phyloP scores from a whole-genome alignment of 2,888 invertebrate species.

The Laothoe populi region DNA sequence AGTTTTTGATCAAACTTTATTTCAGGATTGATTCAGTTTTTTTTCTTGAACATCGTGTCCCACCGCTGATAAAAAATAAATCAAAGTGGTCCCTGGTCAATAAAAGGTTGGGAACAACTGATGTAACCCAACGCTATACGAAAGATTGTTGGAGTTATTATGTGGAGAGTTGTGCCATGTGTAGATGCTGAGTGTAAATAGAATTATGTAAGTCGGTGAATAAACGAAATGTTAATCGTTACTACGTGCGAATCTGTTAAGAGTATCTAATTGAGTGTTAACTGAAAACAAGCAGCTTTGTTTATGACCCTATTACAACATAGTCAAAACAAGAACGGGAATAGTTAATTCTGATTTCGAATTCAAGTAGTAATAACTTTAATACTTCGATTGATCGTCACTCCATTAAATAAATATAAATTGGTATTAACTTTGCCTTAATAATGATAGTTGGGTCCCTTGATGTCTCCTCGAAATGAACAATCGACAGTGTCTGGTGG shows the following conservation, averaged over 20 bases:
- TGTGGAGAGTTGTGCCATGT: background rate
- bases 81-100: no score
- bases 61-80: no score
- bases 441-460: no score
- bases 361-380: background rate
- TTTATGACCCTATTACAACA: background rate
- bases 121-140: no score
- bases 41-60: no score
- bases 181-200: background rate
- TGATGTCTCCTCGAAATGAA: no score
- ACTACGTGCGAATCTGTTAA: background rate
- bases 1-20: no score
- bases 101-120: no score
- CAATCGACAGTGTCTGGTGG: no score
- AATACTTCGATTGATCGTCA: background rate
- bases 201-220: background rate
- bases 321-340: background rate
- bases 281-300: conserved; percentile 16
- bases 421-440: no score
- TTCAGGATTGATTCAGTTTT: no score
- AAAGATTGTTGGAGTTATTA: background rate
- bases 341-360: background rate
- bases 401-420: background rate
- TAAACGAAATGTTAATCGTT: conserved; percentile 1
- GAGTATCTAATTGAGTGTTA: background rate